Conservation (phyloP, 2,888 invertebrate species). For the Baronia brevicornis region DNA sequence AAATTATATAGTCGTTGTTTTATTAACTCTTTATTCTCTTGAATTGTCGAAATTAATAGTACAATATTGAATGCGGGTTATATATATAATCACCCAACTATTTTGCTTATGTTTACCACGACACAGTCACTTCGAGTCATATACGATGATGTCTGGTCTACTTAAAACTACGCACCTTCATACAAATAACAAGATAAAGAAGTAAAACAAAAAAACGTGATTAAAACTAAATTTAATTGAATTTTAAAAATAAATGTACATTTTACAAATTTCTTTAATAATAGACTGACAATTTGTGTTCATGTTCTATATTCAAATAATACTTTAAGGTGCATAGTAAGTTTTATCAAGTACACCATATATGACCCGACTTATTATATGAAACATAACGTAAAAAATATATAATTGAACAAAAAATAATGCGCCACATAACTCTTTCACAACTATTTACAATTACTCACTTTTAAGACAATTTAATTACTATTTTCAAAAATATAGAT, state of each 20-base stretch:
- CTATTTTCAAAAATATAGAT: conserved; percentile 71
- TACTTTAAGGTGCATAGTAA: no score
- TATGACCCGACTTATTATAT: conserved; percentile 42
- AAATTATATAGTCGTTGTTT: conserved; percentile 35
- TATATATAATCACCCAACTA: conserved; percentile 74
- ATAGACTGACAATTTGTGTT: no score
- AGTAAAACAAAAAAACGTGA: background rate
- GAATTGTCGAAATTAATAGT: conserved; percentile 75
- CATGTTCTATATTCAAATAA: no score
- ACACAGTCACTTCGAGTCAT: conserved; percentile 65
- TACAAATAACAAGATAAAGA: conserved; percentile 1
- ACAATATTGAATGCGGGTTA: conserved; percentile 74
- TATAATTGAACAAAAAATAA: conserved; percentile 55
- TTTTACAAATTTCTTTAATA: no score
- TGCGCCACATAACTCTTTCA: conserved; percentile 72
- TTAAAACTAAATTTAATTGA: no score
- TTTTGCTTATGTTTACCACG: conserved; percentile 69
- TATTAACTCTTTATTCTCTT: conserved; percentile 75
- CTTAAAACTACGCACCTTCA: conserved; percentile 5
- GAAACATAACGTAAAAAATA: conserved; percentile 64
- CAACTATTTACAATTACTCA: conserved; percentile 70
- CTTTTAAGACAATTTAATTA: conserved; percentile 58
- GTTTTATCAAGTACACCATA: conserved; percentile 9
- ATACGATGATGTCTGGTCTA: no score
- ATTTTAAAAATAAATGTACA: no score